These are phyloP conservation scores for Coenonympha glycerion DNA, from an alignment of 2,888 invertebrate species.

Conservation along the genomic window DNA sequence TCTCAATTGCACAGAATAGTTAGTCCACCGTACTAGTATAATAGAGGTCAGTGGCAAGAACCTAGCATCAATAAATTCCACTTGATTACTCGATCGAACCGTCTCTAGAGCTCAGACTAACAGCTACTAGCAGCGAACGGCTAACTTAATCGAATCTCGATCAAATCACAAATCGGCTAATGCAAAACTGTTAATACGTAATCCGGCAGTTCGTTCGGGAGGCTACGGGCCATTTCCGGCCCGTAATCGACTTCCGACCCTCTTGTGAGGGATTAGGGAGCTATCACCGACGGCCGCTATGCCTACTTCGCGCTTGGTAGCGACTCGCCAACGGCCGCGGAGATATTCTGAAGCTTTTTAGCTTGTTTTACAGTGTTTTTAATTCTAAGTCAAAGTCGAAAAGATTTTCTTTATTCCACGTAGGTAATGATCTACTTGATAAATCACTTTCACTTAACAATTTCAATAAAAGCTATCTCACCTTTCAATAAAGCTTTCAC, in stretches of 20 bases:
- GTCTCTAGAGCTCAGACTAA: too few species aligned
- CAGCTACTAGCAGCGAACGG: not conserved
- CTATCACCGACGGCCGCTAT: slow-evolving; percentile 27
- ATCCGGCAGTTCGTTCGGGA: slow-evolving; percentile 29
- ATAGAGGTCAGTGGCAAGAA: too few species aligned
- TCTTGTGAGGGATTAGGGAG: slow-evolving; percentile 29
- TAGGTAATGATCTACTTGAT: too few species aligned
- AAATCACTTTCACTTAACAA: too few species aligned
- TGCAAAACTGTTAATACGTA: slow-evolving; percentile 30
- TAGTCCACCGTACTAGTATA: too few species aligned
- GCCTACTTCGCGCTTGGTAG: not conserved
- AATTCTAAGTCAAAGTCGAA: not conserved
- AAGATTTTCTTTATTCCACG: too few species aligned
- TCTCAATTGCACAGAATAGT: too few species aligned
- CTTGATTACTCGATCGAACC: too few species aligned
- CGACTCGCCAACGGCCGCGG: not conserved
- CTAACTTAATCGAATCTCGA: slow-evolving; percentile 26
- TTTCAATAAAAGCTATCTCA: too few species aligned
- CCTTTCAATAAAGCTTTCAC: too few species aligned
- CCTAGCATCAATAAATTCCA: too few species aligned
- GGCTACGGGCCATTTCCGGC: slow-evolving; percentile 48
- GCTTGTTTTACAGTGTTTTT: not conserved
- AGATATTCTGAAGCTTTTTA: not conserved
- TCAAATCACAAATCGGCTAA: slow-evolving; percentile 26
- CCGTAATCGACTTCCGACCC: slow-evolving; percentile 54